phyloP scores from a whole-genome alignment of 2,113 vertebrate genomes.

The Rhea pennata region DNA sequence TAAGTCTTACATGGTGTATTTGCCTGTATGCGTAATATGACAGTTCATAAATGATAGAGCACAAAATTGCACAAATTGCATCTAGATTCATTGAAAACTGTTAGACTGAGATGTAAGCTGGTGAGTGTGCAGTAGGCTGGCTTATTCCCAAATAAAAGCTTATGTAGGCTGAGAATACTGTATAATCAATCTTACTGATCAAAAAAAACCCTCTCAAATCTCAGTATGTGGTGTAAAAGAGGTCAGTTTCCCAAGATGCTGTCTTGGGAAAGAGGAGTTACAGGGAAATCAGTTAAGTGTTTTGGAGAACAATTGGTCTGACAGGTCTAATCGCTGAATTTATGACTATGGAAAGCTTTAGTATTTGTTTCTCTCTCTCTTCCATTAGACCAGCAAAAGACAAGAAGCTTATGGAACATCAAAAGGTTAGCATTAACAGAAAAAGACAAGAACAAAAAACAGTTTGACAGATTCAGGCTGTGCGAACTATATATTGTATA shows the following conservation, averaged over 20 bases:
- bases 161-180: background rate
- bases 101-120: background rate
- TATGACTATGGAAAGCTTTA: background rate
- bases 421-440: background rate
- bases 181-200: fast-evolving
- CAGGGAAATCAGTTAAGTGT: background rate
- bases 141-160: background rate
- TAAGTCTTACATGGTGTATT: fast-evolving
- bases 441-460: background rate
- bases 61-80: fast-evolving
- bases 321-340: background rate
- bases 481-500: background rate
- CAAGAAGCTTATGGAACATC: background rate
- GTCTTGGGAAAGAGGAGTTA: background rate
- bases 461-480: background rate
- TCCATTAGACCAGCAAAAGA: background rate
- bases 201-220: background rate
- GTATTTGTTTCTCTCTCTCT: background rate
- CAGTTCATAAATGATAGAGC: fast-evolving
- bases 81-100: fast-evolving
- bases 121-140: background rate
- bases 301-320: background rate
- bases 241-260: background rate
- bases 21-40: fast-evolving
- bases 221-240: fast-evolving